Evolutionary conservation across 1,140 invertebrate genomes (phyloP), one percentile per base, ranked within the genome.

Genomic region (Aphelinus certus): DNA sequence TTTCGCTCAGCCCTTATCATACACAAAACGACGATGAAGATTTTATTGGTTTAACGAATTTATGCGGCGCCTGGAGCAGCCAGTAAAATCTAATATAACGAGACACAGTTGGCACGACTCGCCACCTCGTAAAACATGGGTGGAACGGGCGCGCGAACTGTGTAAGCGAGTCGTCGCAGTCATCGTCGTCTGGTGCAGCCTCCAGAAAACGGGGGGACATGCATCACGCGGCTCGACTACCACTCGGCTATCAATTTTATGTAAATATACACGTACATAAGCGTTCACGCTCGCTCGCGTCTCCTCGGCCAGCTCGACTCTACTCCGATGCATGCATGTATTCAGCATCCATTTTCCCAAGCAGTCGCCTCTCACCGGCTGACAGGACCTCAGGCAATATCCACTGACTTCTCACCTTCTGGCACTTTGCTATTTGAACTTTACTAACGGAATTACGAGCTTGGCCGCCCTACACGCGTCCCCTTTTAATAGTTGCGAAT

Each of bases 41-140:
- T 85, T 86, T 86, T 84, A 86, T 85, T 84, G 83, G 83, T 82
- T 63, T 85, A 83, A 85, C 83, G 81, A 84, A 86, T 85, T 85
- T 85, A 84, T 83, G 83, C 80, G 81, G 80, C 80, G 82, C 81
- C 81, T 80, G 66, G 75, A 81, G 80, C 79, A 64, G 43, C 73
- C 77, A 79, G 80, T 85, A 85, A 85, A 85, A 85, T 85, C 81
- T 84, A 84, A 85, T 85, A 82, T 85, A 85, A 86, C 83, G 85
- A 85, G 81, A 83, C 82, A 83, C 83, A 83, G 83, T 86, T 86
- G 83, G 83, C 83, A 84, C 81, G 78, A 78, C 71, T 84, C 79
- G 78, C 81, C 84, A 85, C 83, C 81, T 85, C 84, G 80, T 85
- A 85, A 86, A 86, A 84, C 81, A 85, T 83, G 79, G 75, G 55